Percentiles rank a stretch among this genome's conserved stretches.
Evolutionary conservation across 1,140 invertebrate species (phyloP).

Genomic region (Manduca sexta): DNA sequence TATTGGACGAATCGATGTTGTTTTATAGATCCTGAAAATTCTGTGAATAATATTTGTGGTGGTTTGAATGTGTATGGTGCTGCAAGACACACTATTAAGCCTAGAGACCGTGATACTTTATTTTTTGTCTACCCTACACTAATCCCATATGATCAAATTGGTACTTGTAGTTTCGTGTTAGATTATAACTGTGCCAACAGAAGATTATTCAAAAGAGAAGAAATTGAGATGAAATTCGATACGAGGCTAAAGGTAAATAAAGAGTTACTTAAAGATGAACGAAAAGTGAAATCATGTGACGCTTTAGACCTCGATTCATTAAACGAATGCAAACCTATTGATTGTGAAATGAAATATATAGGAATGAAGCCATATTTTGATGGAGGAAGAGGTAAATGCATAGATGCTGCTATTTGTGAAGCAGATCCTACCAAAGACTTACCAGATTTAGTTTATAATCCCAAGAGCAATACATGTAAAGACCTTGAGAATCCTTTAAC

Average conservation of each 20-base stretch:
- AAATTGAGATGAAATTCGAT: slow-evolving; percentile 38
- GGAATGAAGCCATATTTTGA: slow-evolving; percentile 35
- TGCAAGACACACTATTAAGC: slow-evolving; percentile 16
- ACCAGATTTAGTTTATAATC: slow-evolving; percentile 36
- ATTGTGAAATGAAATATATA: slow-evolving; percentile 48
- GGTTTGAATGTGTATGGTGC: slow-evolving; percentile 24
- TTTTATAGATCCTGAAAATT: slow-evolving; percentile 21
- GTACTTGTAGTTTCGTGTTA: slow-evolving; percentile 36
- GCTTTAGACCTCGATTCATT: slow-evolving; percentile 37
- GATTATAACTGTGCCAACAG: slow-evolving; percentile 27
- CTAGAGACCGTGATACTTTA: slow-evolving; percentile 33
- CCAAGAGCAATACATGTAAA: slow-evolving; percentile 43
- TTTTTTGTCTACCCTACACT: slow-evolving; percentile 34
- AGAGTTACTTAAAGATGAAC: slow-evolving; percentile 23
- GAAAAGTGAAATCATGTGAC: slow-evolving; percentile 24
- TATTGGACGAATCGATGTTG: slow-evolving; percentile 35
- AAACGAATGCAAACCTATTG: slow-evolving; percentile 32
- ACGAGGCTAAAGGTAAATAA: slow-evolving; percentile 22
- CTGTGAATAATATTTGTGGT: slow-evolving; percentile 19
- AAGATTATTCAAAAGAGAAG: slow-evolving; percentile 13
- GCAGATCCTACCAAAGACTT: slow-evolving; percentile 29
- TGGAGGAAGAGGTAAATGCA: slow-evolving; percentile 25
- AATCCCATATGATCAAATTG: slow-evolving; percentile 39
- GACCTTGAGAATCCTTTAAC: slow-evolving; percentile 37
- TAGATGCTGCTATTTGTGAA: slow-evolving; percentile 24